phyloP scores from a whole-genome alignment of 2,888 invertebrate species.

The Nezara viridula region DNA sequence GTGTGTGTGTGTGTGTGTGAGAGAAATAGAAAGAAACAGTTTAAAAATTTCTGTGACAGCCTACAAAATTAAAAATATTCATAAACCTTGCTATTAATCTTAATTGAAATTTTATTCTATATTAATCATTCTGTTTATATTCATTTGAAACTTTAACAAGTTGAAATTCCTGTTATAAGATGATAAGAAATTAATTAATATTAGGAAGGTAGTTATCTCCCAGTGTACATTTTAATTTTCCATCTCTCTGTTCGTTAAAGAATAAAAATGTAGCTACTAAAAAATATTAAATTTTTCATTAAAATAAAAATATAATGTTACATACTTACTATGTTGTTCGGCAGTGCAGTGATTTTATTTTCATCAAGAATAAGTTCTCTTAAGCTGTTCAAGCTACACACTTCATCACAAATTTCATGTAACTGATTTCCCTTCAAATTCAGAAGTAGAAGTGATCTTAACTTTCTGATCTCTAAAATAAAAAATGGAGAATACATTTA shows the following conservation, averaged over 20 bases:
- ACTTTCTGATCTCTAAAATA: constrained; percentile 60
- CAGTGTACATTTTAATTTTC: background rate
- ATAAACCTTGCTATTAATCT: too few relatives aligned
- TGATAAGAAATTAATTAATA: too few relatives aligned
- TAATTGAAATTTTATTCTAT: too few relatives aligned
- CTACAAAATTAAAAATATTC: too few relatives aligned
- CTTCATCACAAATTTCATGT: constrained; percentile 53
- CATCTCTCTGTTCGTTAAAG: background rate
- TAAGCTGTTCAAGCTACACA: constrained; percentile 60
- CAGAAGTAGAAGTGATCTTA: constrained; percentile 59
- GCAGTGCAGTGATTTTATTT: constrained; percentile 58
- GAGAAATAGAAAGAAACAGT: too few relatives aligned
- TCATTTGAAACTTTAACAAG: too few relatives aligned
- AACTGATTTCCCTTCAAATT: constrained; percentile 59
- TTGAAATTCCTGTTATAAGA: too few relatives aligned
- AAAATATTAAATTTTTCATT: background rate
- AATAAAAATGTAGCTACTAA: background rate
- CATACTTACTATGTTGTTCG: constrained; percentile 61
- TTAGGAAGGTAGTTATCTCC: background rate
- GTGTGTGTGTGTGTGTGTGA: too few relatives aligned
- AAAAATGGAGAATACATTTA: background rate
- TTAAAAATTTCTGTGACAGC: too few relatives aligned
- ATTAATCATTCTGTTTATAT: too few relatives aligned
- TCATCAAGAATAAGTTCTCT: constrained; percentile 61
- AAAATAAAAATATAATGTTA: constrained; percentile 46